Evolutionary conservation across 2,797 vertebrate genomes (phyloP).

Genomic region (Hydrolagus colliei): DNA sequence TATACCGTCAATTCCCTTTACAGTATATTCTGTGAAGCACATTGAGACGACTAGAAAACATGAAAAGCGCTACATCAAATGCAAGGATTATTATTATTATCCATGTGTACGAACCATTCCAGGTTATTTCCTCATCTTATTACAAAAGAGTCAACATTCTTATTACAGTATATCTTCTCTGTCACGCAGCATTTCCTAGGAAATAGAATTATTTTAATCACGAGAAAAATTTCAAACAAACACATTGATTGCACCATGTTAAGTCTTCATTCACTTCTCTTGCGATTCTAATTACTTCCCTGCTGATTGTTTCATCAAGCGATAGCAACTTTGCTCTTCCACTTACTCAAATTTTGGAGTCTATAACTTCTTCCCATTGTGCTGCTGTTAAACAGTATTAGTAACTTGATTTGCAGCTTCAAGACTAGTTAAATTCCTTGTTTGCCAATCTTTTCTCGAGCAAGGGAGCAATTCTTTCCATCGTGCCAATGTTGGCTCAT

Average conservation of each 20-base stretch:
- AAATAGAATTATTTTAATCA: neutral
- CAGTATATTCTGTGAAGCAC: too few species aligned
- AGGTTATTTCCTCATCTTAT: neutral
- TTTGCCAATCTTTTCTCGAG: too few species aligned
- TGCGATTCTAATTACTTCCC: neutral
- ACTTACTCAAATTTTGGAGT: neutral
- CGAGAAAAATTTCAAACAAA: neutral
- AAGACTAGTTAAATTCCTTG: too few species aligned
- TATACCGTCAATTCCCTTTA: too few species aligned
- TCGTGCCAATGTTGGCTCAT: too few species aligned
- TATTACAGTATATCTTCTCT: neutral
- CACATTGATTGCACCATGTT: constrained; percentile 3
- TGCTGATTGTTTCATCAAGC: neutral
- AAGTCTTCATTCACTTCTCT: neutral
- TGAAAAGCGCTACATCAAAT: too few species aligned
- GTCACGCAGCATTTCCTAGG: neutral
- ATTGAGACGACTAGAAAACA: too few species aligned
- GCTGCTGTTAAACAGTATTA: neutral
- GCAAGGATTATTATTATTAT: too few species aligned
- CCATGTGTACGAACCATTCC: neutral
- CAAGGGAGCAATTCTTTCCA: too few species aligned
- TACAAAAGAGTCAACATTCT: neutral
- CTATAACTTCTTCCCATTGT: neutral
- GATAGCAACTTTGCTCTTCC: neutral
- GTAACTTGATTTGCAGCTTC: neutral